Conservation (phyloP, 2,797 vertebrate species). For the Rachycentron canadum region DNA sequence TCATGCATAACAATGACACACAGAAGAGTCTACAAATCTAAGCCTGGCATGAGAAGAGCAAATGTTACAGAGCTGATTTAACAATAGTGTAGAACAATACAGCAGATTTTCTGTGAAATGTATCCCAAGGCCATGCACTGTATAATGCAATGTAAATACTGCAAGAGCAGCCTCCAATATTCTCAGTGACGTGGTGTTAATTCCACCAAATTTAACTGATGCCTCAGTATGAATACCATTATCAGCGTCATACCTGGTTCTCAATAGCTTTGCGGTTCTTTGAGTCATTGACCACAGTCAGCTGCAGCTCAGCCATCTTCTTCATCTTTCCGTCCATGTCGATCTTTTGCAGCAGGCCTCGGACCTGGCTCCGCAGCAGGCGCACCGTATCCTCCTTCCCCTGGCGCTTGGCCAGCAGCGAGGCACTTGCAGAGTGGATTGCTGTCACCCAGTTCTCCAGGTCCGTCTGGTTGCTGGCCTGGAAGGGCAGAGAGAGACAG, state of each 20-base stretch:
- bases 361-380: slow-evolving; percentile 90
- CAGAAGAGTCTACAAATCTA: slow-evolving; percentile 8
- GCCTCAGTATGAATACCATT: neutral
- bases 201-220: neutral
- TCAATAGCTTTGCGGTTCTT: slow-evolving; percentile 97
- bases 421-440: slow-evolving; percentile 95
- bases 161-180: neutral
- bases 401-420: slow-evolving; percentile 93
- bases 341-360: slow-evolving; percentile 92
- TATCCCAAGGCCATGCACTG: slow-evolving; percentile 1
- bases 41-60: slow-evolving; percentile 13
- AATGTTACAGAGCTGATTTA: neutral
- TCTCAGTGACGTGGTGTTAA: neutral
- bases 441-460: slow-evolving; percentile 98
- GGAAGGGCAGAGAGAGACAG: slow-evolving; percentile 16
- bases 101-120: slow-evolving; percentile 9
- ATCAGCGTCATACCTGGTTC: slow-evolving; percentile 88
- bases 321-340: slow-evolving; percentile 98
- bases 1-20: slow-evolving; percentile 6
- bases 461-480: slow-evolving; percentile 95
- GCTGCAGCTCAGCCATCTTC: slow-evolving; percentile 95
- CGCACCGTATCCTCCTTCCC: slow-evolving; percentile 94
- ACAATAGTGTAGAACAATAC: neutral
- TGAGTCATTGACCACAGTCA: slow-evolving; percentile 91
- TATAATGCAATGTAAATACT: neutral